Base-by-base conservation (phyloP, 2,888 invertebrate genomes). In the Amphipyra berbera region DNA sequence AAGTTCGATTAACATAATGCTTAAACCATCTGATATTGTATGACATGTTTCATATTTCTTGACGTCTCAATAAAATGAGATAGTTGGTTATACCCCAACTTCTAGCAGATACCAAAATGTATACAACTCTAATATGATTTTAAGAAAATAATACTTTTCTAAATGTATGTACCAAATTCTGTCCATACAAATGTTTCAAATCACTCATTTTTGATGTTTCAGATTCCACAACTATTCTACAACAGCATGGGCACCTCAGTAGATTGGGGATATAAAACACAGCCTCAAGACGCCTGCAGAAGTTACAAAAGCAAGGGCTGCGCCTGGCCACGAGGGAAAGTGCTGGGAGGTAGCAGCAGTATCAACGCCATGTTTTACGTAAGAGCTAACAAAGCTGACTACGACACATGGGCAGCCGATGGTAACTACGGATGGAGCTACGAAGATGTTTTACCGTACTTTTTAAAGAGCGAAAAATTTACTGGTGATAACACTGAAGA, bases 271-370 rank as follows among this genome's bases (percentile, higher is more conserved):
- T 96, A 96, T 79, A 91, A 90, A 73, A 94, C 95, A 0, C 90
- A 95, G 73, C 94, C 94, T 2, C 87, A 92, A 72, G 84, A 91
- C 15, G 85, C 86, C 52, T 94, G 95, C 44, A 91, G 90, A 69
- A 87, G 90, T 45, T 94, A 94, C 50, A 88, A 80, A 74, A 76
- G 67, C 30, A 82, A 88, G 52, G 68, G 88, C n/a, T 91, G 91
- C 50, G 86, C 89, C 0, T 96, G 96, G 96, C 95, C 96, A 1
- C 90, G 96, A 40, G 97, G 97, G 0, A 96, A 96, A 79, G 90
- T 95, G 55, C 87, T 96, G 66, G 96, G 96, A 48, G 96, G 96
- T 1, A 91, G 92, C 5, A 96, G 96, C 37, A 91, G 93, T n/a
- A 88, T 96, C 33, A 96, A 96, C 78, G 95, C 86, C 21, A 96